Evolutionary conservation across 2,797 vertebrate species (phyloP).

Genomic region (Amblyraja radiata): DNA sequence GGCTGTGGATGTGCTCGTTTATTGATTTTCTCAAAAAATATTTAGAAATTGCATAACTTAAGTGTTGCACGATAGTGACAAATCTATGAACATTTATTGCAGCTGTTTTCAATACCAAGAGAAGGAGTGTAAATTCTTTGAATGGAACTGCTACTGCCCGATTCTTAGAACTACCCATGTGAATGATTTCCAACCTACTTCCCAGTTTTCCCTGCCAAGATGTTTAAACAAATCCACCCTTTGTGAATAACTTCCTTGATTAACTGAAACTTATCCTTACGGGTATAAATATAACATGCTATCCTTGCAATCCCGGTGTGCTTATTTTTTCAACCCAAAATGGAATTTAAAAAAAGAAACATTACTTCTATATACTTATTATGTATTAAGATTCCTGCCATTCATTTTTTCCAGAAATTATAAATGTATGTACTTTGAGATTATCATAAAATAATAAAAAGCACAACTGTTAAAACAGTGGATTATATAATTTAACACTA

Average conservation of each 20-base stretch:
- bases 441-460: constrained; percentile 20
- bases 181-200: constrained; percentile 48
- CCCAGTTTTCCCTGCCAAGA: constrained; percentile 51
- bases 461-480: not conserved
- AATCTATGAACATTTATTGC: constrained; percentile 3
- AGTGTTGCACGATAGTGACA: not conserved
- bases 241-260: constrained; percentile 57
- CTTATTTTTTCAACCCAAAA: constrained; percentile 51
- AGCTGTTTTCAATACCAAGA: constrained; percentile 43
- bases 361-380: constrained; percentile 11
- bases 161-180: constrained; percentile 46
- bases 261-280: constrained; percentile 51
- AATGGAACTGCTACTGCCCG: constrained; percentile 43
- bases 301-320: constrained; percentile 51
- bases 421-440: not conserved
- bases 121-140: constrained; percentile 43
- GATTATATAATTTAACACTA: not conserved
- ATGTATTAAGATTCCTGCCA: not conserved
- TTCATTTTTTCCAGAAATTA: constrained; percentile 9
- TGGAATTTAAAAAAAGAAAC: constrained; percentile 32
- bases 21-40: not conserved
- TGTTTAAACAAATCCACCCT: constrained; percentile 61
- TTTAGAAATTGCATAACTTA: not conserved
- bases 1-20: not conserved
- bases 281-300: constrained; percentile 52